Base-by-base conservation (phyloP, 1,140 invertebrate species). In the Cotesia glomerata region DNA sequence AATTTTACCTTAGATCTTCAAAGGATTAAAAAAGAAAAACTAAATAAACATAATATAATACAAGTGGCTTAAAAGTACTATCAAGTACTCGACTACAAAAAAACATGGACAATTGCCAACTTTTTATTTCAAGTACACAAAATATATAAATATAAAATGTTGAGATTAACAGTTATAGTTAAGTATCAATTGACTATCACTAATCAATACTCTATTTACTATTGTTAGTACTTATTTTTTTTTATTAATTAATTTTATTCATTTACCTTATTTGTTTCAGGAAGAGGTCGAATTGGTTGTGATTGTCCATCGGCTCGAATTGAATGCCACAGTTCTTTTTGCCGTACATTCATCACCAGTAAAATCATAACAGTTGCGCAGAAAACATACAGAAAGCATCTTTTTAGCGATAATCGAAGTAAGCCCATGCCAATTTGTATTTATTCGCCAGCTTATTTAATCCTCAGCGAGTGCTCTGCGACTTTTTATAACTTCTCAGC, bases 381-480 rank as follows among this genome's bases (percentile, higher is more conserved):
- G 67, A 86, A 79, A 51, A 86, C 79, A 81, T 89, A 88, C 73
- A 89, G 81, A 76, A 88, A 86, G 64, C 86, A 86, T 79, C 85
- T 84, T 67, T 87, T 88, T 49, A 89, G 74, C 36, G 88, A 88
- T 59, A 88, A 79, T 75, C 88, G 85, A 71, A 83, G 85, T 79
- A 86, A 77, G 80, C 83, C 85, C 86, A 87, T 87, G 74, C 82
- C 82, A 80, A 78, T 75, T 78, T 77, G 75, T 78, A n/a, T 18
- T 54, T 54, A 18, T 54, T 5, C 13, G 11, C 52, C 13, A n/a
- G 16, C 5, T 14, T 14, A 54, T 54, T 13, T 54, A 18, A 54
- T 54, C 5, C n/a, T 1, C 52, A 54, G 52, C 52, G 5, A 8
- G 39, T 45, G 8, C 39, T 54, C n/a, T 7, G 13, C 52, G 5